Evolutionary conservation across 1,140 invertebrate species (phyloP).

Genomic region (Mizuhopecten yessoensis): DNA sequence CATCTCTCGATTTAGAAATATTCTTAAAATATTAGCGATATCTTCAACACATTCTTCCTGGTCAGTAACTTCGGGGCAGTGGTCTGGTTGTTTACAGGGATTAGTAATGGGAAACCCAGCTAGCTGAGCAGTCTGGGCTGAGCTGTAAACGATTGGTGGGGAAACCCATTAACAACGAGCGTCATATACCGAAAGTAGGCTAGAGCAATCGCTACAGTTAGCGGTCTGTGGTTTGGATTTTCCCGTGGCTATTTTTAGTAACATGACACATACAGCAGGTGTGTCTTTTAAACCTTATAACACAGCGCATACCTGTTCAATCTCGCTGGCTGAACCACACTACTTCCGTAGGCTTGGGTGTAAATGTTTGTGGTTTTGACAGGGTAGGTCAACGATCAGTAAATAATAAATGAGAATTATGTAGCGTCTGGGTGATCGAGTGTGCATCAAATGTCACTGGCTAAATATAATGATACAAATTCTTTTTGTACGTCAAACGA

Average conservation of each 20-base stretch:
- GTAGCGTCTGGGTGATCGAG: too few species aligned
- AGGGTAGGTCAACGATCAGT: not conserved
- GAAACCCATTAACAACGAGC: not conserved
- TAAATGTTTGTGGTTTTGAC: not conserved
- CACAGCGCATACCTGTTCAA: not conserved
- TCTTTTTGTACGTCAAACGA: too few species aligned
- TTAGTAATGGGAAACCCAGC: not conserved
- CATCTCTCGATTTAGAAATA: not conserved
- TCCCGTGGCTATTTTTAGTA: slow-evolving; percentile 39
- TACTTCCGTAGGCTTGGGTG: not conserved
- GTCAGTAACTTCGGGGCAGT: not conserved
- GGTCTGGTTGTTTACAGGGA: not conserved
- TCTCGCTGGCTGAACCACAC: not conserved
- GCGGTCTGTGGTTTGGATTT: not conserved
- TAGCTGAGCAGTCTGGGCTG: not conserved
- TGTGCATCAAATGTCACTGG: too few species aligned
- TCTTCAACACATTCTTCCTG: not conserved
- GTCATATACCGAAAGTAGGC: slow-evolving; percentile 37
- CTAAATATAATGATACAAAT: too few species aligned
- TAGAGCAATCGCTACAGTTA: not conserved
- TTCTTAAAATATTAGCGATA: not conserved
- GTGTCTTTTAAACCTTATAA: not conserved
- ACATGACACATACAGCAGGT: slow-evolving; percentile 2
- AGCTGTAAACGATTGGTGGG: not conserved
- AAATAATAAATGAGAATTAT: not conserved